These are phyloP conservation scores for Thalassoma bifasciatum DNA, from an alignment of 2,113 vertebrate species.

Conservation along the genomic window DNA sequence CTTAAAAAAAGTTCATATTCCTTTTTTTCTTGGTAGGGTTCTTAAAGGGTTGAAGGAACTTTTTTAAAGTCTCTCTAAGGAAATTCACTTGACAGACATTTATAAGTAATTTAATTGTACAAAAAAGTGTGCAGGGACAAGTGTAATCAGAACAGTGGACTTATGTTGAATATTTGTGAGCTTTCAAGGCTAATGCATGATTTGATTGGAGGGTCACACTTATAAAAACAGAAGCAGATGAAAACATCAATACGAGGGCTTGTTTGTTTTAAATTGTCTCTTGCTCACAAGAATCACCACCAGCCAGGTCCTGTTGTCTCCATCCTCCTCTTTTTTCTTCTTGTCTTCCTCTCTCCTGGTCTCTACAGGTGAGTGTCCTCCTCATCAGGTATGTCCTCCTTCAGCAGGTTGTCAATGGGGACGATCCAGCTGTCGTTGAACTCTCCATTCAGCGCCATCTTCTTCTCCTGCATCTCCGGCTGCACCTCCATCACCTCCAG, in stretches of 20 bases:
- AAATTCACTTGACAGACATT: background rate
- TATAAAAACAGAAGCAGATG: background rate
- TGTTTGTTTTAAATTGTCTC: background rate
- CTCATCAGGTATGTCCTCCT: conserved; percentile 90
- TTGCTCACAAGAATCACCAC: background rate
- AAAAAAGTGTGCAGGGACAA: conserved; percentile 8
- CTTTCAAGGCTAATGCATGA: background rate
- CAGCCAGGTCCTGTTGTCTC: background rate
- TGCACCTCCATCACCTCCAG: conserved; percentile 98
- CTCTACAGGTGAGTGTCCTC: conserved; percentile 96
- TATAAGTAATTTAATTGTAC: conserved; percentile 1
- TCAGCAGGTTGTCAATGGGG: conserved; percentile 92
- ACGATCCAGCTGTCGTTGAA: conserved; percentile 98
- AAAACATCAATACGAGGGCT: background rate
- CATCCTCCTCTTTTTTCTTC: background rate
- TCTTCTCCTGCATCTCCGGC: conserved; percentile 96
- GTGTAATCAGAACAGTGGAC: background rate
- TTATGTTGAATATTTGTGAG: background rate
- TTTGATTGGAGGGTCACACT: background rate
- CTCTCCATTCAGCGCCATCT: conserved; percentile 87
- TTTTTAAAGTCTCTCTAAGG: conserved; percentile 1
- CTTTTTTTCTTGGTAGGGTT: too few relatives aligned
- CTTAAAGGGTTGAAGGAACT: too few relatives aligned
- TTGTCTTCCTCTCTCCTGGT: background rate
- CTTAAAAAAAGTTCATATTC: too few relatives aligned